Percentiles rank a stretch among this genome's conserved stretches.
These are phyloP conservation scores for Epizoanthus ramosus DNA, from an alignment of 92 coral and sea anemone genomes.

Conservation along the genomic window DNA sequence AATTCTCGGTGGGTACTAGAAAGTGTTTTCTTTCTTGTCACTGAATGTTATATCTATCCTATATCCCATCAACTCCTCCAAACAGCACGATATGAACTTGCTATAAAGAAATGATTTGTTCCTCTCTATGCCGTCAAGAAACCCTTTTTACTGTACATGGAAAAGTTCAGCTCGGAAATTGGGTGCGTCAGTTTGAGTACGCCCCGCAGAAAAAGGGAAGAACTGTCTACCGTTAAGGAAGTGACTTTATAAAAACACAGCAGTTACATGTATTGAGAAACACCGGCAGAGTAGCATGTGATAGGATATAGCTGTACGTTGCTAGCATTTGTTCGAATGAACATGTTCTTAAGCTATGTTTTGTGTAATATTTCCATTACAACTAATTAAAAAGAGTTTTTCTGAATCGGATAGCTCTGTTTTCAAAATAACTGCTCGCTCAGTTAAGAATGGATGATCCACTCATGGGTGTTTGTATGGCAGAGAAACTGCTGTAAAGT, in stretches of 20 bases:
- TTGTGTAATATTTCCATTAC: too few relatives aligned
- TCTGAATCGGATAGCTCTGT: too few relatives aligned
- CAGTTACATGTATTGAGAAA: too few relatives aligned
- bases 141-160: background rate
- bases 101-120: background rate
- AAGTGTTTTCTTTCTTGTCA: background rate
- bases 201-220: background rate
- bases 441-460: too few relatives aligned
- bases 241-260: background rate
- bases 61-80: background rate
- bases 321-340: too few relatives aligned
- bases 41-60: background rate
- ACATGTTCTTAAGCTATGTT: too few relatives aligned
- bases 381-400: too few relatives aligned
- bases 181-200: background rate
- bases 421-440: too few relatives aligned
- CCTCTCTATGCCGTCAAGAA: background rate
- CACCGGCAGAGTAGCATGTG: too few relatives aligned
- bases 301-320: too few relatives aligned
- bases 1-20: background rate
- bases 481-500: too few relatives aligned
- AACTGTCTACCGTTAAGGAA: background rate
- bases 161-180: background rate
- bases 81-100: background rate
- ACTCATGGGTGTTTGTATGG: too few relatives aligned